phyloP scores from a whole-genome alignment of 1,140 invertebrate genomes.

The Colletes gigas region DNA sequence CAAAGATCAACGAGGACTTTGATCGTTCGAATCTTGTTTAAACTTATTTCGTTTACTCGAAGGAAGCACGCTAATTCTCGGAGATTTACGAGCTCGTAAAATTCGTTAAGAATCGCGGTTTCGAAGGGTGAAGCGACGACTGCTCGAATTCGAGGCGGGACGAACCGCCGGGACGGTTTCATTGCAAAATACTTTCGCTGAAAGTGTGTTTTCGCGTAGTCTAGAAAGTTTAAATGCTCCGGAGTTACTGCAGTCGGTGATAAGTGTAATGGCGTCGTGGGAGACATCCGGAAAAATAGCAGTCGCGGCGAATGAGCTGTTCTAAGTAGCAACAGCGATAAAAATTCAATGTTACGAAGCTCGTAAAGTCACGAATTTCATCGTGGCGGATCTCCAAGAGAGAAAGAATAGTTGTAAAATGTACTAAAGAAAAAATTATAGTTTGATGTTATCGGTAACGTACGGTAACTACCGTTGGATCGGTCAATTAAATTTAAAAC shows the following conservation, averaged over 20 bases:
- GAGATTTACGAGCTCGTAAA: too few species aligned
- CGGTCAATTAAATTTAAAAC: too few species aligned
- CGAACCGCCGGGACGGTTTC: neutral
- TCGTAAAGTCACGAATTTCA: neutral
- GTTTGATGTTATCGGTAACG: too few species aligned
- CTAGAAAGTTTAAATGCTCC: conserved; percentile 3
- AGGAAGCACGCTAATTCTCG: too few species aligned
- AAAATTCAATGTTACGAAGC: neutral
- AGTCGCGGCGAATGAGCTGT: neutral
- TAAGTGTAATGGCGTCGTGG: neutral
- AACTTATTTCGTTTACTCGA: too few species aligned
- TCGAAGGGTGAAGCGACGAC: too few species aligned
- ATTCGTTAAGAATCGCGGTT: too few species aligned
- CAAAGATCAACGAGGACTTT: too few species aligned
- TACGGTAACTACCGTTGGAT: too few species aligned
- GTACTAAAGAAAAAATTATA: neutral
- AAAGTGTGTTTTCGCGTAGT: neutral
- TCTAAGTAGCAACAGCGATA: neutral
- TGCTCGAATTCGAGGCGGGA: neutral
- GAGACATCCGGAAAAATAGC: conserved; percentile 4
- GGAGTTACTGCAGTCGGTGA: neutral
- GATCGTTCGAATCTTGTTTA: too few species aligned
- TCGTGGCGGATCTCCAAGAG: neutral
- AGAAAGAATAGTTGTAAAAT: neutral
- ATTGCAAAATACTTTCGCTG: neutral